Conservation (phyloP, 2,888 invertebrate genomes). For the Pomacea canaliculata region DNA sequence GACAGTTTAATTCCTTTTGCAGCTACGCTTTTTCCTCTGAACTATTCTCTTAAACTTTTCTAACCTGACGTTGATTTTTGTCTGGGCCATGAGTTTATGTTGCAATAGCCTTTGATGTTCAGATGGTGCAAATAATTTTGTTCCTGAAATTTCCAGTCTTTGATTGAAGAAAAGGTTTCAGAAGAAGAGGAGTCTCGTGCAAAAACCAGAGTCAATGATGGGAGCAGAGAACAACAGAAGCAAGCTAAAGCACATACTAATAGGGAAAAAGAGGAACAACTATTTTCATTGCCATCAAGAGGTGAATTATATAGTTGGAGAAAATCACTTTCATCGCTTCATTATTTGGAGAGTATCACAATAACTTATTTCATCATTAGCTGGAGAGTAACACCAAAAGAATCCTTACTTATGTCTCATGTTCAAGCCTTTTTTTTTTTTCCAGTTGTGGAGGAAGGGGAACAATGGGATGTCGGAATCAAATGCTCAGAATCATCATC, state of each 20-base stretch:
- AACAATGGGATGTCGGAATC: background rate
- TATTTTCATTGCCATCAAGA: conserved; percentile 1
- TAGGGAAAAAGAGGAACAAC: background rate
- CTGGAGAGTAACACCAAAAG: no score
- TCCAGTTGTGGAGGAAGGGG: conserved; percentile 6
- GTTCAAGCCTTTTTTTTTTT: background rate
- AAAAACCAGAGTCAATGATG: conserved; percentile 47
- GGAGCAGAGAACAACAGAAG: conserved; percentile 36
- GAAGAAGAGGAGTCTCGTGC: conserved; percentile 72
- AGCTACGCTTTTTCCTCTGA: no score
- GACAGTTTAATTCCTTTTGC: no score
- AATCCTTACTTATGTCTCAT: no score
- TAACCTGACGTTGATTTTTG: no score
- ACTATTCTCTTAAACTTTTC: no score
- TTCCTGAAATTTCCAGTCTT: conserved; percentile 44
- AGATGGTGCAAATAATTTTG: no score
- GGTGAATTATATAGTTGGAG: background rate
- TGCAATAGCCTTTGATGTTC: no score
- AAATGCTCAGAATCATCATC: conserved; percentile 24
- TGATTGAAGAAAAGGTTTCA: conserved; percentile 80
- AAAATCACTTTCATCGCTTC: background rate
- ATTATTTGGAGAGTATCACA: background rate
- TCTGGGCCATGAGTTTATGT: no score
- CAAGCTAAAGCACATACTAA: background rate
- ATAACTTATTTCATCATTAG: background rate